Conservation (phyloP, 2,888 invertebrate species). For the Chromoteleia sp. region DNA sequence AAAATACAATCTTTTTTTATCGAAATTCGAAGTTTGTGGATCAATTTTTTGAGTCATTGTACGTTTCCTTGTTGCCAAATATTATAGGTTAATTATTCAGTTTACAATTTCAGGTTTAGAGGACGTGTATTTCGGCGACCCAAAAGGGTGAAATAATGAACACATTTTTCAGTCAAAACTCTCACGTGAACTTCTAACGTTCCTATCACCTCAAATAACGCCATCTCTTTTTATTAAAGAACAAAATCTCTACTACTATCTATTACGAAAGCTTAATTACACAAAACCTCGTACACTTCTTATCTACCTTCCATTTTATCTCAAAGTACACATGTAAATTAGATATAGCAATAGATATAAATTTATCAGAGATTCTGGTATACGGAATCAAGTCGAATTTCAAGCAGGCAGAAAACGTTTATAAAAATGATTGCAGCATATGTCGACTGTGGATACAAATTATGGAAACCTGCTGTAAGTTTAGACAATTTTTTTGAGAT, state of each 20-base stretch:
- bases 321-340: conserved; percentile 51
- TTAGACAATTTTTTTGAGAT: no score
- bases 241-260: conserved; percentile 33
- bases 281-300: conserved; percentile 39
- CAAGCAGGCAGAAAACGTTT: neutral
- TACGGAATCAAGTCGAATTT: conserved; percentile 8
- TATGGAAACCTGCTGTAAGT: no score
- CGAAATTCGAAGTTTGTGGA: no score
- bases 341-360: conserved; percentile 47
- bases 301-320: conserved; percentile 55
- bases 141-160: conserved; percentile 25
- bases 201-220: neutral
- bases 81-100: neutral
- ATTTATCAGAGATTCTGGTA: conserved; percentile 15
- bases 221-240: conserved; percentile 30
- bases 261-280: conserved; percentile 44
- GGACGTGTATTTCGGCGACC: conserved; percentile 12
- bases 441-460: no score
- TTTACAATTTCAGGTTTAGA: conserved; percentile 1
- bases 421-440: no score
- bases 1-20: no score
- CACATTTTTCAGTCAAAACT: conserved; percentile 30
- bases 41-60: no score
- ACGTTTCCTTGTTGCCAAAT: no score
- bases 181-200: neutral